Percentiles rank a stretch among this genome's conserved stretches.
phyloP scores from a whole-genome alignment of 2,888 invertebrate species.

The Bellardia pandia region DNA sequence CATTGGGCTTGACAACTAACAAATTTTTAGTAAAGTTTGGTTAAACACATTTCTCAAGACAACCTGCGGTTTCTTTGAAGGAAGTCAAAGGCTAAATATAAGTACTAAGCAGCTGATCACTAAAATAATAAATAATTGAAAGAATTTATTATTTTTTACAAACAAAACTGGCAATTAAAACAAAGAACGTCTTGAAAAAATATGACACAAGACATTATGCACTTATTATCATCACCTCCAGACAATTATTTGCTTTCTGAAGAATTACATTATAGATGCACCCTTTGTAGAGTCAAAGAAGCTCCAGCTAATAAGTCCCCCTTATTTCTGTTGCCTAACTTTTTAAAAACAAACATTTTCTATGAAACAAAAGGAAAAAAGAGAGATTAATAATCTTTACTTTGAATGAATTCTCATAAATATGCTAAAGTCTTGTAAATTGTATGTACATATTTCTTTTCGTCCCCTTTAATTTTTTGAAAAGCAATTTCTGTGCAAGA shows the following conservation, averaged over 20 bases:
- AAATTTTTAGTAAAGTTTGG: too few relatives aligned
- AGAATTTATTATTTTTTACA: not conserved
- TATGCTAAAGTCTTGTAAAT: conserved; percentile 3
- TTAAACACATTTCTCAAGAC: too few relatives aligned
- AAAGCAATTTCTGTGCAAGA: conserved; percentile 41
- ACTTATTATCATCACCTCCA: conserved; percentile 45
- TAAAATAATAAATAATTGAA: not conserved
- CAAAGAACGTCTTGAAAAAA: not conserved
- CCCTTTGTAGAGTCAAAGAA: conserved; percentile 4
- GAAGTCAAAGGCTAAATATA: not conserved
- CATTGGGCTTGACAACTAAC: too few relatives aligned
- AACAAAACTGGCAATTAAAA: conserved; percentile 12
- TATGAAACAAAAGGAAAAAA: not conserved
- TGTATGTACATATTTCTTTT: not conserved
- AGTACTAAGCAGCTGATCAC: not conserved
- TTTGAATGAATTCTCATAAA: conserved; percentile 24
- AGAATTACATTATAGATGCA: conserved; percentile 44
- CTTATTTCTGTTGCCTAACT: not conserved
- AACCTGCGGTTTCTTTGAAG: not conserved
- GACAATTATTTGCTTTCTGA: not conserved
- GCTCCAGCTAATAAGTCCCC: conserved; percentile 40
- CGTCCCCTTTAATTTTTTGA: conserved; percentile 9
- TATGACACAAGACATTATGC: not conserved
- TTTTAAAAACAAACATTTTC: conserved; percentile 3
- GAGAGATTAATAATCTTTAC: conserved; percentile 18